Evolutionary conservation across 2,113 vertebrate genomes (phyloP).

Genomic region (Pyrgilauda ruficollis): DNA sequence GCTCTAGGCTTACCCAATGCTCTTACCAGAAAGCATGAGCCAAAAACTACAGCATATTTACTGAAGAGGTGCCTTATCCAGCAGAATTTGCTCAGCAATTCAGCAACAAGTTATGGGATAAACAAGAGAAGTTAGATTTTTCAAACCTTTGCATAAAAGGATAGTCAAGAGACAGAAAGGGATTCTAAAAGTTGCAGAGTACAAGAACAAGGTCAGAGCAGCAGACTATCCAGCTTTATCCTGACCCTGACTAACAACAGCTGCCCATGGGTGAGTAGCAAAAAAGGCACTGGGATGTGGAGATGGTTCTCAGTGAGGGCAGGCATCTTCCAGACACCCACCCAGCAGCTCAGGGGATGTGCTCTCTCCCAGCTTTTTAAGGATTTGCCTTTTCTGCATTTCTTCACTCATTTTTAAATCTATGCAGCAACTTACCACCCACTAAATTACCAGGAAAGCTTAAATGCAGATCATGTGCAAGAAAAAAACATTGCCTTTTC

Average conservation of each 20-base stretch:
- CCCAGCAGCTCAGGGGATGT: fast-evolving
- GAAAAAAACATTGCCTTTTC: not conserved
- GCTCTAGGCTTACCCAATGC: not conserved
- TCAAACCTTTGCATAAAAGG: not conserved
- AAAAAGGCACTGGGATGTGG: not conserved
- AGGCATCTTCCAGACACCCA: not conserved
- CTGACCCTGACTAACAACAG: not conserved
- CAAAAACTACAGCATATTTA: not conserved
- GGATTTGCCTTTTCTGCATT: not conserved
- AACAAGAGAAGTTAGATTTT: not conserved
- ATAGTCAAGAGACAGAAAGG: not conserved
- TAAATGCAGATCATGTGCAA: not conserved
- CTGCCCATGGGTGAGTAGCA: not conserved
- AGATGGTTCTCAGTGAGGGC: not conserved
- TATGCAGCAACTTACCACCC: not conserved
- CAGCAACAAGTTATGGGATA: not conserved
- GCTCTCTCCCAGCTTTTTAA: not conserved
- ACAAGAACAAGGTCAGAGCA: not conserved
- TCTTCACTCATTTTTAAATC: not conserved
- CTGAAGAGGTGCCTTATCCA: fast-evolving
- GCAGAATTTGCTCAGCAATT: not conserved
- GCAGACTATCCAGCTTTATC: not conserved
- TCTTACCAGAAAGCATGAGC: not conserved
- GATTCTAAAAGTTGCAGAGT: not conserved
- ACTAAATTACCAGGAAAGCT: not conserved